Conservation (phyloP, 2,888 invertebrate genomes). For the Drosophila anceps region DNA sequence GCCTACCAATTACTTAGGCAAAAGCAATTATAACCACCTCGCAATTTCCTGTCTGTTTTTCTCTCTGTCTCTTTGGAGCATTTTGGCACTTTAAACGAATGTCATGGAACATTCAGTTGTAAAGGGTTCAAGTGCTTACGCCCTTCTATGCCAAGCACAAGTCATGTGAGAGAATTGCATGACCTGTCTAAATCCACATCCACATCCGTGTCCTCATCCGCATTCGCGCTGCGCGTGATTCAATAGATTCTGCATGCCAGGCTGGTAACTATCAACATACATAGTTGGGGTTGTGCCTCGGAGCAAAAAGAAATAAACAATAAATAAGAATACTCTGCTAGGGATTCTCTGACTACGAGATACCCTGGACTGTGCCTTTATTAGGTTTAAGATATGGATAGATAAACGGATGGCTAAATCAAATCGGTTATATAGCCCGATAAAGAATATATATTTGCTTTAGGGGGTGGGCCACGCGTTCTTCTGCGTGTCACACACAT, state of each 20-base stretch:
- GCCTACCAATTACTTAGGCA: conserved; percentile 63
- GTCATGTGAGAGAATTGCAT: conserved; percentile 48
- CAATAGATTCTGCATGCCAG: conserved; percentile 38
- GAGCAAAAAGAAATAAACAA: conserved; percentile 39
- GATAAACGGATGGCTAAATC: not conserved
- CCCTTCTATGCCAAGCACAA: conserved; percentile 12
- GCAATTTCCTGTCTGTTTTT: not conserved
- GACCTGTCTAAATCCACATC: conserved; percentile 31
- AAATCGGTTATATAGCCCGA: not conserved
- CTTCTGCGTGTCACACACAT: not conserved
- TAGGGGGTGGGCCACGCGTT: not conserved
- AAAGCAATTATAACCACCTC: conserved; percentile 55
- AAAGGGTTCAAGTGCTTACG: conserved; percentile 20
- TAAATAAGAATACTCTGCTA: not conserved
- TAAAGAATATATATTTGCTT: not conserved
- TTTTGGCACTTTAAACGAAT: conserved; percentile 9
- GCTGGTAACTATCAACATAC: conserved; percentile 26
- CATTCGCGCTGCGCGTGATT: conserved; percentile 25
- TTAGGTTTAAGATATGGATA: not conserved
- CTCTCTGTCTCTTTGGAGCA: not conserved
- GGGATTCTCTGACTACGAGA: not conserved
- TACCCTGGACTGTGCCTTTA: not conserved
- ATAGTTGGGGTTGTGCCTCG: conserved; percentile 14
- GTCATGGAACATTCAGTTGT: not conserved
- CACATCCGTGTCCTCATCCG: conserved; percentile 22